phyloP scores from a whole-genome alignment of 2,113 vertebrate genomes.

The Pollachius pollachius region DNA sequence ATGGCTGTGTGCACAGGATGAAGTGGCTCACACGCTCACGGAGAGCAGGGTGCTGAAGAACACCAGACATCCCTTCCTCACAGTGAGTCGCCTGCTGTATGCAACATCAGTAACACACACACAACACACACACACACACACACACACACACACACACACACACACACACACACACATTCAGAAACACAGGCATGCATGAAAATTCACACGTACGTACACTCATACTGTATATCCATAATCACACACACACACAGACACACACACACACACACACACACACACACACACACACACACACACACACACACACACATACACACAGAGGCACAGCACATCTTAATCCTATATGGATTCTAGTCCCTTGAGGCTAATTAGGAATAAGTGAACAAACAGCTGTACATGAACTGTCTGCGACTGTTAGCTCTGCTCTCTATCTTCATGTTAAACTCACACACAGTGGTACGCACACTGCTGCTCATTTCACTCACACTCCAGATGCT shows the following conservation, averaged over 20 bases:
- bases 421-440: slow-evolving; percentile 25
- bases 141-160: slow-evolving; percentile 8
- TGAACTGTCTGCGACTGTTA: slow-evolving; percentile 64
- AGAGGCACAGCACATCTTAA: slow-evolving; percentile 30
- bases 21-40: slow-evolving; percentile 96
- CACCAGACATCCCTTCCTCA: slow-evolving; percentile 95
- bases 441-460: slow-evolving; percentile 9
- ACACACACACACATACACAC: slow-evolving; percentile 6
- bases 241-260: background rate
- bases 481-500: slow-evolving; percentile 57
- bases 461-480: slow-evolving; percentile 46
- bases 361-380: slow-evolving; percentile 66
- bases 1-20: slow-evolving; percentile 76
- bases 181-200: slow-evolving; percentile 4
- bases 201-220: background rate
- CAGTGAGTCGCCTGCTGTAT: slow-evolving; percentile 79
- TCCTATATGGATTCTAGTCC: slow-evolving; percentile 47
- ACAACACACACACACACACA: slow-evolving; percentile 26
- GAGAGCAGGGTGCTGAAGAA: slow-evolving; percentile 97
- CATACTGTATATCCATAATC: background rate
- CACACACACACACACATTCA: background rate
- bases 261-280: slow-evolving; percentile 2
- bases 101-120: background rate
- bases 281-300: slow-evolving; percentile 6
- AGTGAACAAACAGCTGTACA: slow-evolving; percentile 60